Percentiles rank a stretch among this genome's conserved stretches.
These are phyloP conservation scores for Hippocampus mohnikei DNA, from an alignment of 2,113 vertebrate species.

Conservation along the genomic window DNA sequence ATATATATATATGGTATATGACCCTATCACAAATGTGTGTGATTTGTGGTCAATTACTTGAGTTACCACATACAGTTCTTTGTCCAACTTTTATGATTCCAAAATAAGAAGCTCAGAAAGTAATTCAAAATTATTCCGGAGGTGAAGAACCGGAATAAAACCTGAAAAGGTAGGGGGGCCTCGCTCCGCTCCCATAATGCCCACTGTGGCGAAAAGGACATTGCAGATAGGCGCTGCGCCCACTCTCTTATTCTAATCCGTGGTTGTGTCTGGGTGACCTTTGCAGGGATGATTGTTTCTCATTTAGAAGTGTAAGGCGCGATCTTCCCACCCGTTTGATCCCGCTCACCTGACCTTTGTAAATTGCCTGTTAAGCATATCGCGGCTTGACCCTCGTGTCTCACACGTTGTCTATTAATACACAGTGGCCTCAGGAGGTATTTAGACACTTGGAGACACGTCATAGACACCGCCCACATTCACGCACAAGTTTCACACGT, in stretches of 20 bases:
- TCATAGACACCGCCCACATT: slow-evolving; percentile 13
- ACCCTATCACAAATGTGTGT: not conserved
- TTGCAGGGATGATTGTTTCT: slow-evolving; percentile 78
- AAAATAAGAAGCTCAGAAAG: not conserved
- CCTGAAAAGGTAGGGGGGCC: slow-evolving; percentile 5
- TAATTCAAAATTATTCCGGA: not conserved
- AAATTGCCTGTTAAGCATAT: slow-evolving; percentile 85
- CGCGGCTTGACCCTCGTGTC: slow-evolving; percentile 67
- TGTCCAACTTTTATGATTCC: not conserved
- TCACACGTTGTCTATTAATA: slow-evolving; percentile 63
- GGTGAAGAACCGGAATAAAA: not conserved
- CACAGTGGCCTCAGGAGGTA: slow-evolving; percentile 49
- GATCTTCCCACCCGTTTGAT: slow-evolving; percentile 79
- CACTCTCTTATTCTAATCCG: slow-evolving; percentile 79
- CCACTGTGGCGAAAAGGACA: slow-evolving; percentile 32
- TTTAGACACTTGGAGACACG: slow-evolving; percentile 39
- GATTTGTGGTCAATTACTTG: not conserved
- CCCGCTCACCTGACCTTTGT: slow-evolving; percentile 81
- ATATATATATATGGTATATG: not conserved
- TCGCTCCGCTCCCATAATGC: slow-evolving; percentile 12
- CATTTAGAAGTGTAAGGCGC: slow-evolving; percentile 79
- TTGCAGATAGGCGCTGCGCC: slow-evolving; percentile 50
- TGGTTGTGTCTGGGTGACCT: slow-evolving; percentile 74
- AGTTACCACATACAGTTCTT: not conserved
- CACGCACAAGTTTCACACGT: not conserved